Conservation (phyloP, 2,113 vertebrate species). For the Stigmatopora argus region DNA sequence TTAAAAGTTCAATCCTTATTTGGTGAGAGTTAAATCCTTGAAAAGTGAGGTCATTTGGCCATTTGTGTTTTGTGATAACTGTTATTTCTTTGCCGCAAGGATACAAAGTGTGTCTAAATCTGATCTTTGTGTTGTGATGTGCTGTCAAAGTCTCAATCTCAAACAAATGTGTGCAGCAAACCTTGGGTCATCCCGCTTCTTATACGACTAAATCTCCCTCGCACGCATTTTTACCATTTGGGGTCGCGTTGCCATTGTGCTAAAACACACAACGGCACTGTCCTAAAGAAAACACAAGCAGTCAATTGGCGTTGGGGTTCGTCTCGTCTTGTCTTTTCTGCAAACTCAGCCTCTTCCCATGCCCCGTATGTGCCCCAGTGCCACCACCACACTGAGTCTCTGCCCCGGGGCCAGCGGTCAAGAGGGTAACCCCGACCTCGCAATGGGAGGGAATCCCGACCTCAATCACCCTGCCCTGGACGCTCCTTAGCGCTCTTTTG, state of each 20-base stretch:
- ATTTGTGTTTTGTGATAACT: slow-evolving; percentile 53
- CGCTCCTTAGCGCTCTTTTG: slow-evolving; percentile 80
- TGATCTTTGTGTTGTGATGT: slow-evolving; percentile 61
- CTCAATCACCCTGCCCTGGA: slow-evolving; percentile 69
- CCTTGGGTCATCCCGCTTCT: slow-evolving; percentile 64
- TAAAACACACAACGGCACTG: slow-evolving; percentile 39
- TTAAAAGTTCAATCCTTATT: slow-evolving; percentile 26
- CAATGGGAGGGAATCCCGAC: slow-evolving; percentile 72
- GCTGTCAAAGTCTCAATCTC: slow-evolving; percentile 72
- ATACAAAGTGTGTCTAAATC: slow-evolving; percentile 48
- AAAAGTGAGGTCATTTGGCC: slow-evolving; percentile 35
- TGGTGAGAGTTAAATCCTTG: slow-evolving; percentile 36
- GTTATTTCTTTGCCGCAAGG: slow-evolving; percentile 30
- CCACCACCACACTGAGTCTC: slow-evolving; percentile 81
- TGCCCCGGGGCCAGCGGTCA: slow-evolving; percentile 77
- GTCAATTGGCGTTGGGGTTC: slow-evolving; percentile 56
- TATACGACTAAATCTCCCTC: slow-evolving; percentile 61
- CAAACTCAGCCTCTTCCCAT: slow-evolving; percentile 78
- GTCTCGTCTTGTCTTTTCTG: slow-evolving; percentile 49
- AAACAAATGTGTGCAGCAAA: slow-evolving; percentile 61
- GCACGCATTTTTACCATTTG: slow-evolving; percentile 51
- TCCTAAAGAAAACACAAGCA: slow-evolving; percentile 45
- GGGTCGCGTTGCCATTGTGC: slow-evolving; percentile 59
- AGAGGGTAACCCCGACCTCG: slow-evolving; percentile 80
- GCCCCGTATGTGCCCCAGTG: slow-evolving; percentile 76